phyloP scores from a whole-genome alignment of 2,113 vertebrate genomes.

The Aptenodytes patagonicus region DNA sequence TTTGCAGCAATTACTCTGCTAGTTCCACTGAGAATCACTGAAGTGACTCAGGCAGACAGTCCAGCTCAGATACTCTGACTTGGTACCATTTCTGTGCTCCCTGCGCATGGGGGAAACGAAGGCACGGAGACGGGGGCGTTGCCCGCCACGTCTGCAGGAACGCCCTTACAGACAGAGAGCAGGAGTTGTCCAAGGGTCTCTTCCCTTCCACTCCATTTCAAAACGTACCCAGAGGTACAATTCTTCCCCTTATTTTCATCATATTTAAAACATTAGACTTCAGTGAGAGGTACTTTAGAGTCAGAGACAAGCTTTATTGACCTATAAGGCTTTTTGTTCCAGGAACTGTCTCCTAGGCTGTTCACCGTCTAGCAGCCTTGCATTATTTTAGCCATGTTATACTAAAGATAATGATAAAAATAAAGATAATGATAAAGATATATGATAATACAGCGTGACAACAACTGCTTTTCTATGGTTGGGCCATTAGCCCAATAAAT shows the following conservation, averaged over 20 bases:
- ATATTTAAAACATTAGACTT: neutral
- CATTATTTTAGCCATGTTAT: neutral
- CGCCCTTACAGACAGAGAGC: neutral
- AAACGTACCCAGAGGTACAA: neutral
- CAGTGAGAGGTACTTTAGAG: neutral
- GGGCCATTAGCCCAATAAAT: neutral
- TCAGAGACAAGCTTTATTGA: neutral
- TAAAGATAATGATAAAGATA: neutral
- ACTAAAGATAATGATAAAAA: neutral
- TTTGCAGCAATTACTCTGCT: neutral
- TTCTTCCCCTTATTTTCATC: neutral
- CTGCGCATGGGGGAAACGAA: accelerated
- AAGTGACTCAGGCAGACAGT: neutral
- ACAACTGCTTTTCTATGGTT: neutral
- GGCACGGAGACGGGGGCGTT: neutral
- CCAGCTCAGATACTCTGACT: neutral
- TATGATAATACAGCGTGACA: neutral
- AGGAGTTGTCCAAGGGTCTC: neutral
- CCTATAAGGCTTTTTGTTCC: neutral
- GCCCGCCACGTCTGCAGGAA: neutral
- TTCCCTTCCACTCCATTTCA: neutral
- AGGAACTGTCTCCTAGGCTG: neutral
- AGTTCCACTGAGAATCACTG: neutral
- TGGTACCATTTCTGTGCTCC: neutral
- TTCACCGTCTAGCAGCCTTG: neutral